phyloP scores from a whole-genome alignment of 53 echinoderm and acorn worm species.

The Hippasteria phrygiana region DNA sequence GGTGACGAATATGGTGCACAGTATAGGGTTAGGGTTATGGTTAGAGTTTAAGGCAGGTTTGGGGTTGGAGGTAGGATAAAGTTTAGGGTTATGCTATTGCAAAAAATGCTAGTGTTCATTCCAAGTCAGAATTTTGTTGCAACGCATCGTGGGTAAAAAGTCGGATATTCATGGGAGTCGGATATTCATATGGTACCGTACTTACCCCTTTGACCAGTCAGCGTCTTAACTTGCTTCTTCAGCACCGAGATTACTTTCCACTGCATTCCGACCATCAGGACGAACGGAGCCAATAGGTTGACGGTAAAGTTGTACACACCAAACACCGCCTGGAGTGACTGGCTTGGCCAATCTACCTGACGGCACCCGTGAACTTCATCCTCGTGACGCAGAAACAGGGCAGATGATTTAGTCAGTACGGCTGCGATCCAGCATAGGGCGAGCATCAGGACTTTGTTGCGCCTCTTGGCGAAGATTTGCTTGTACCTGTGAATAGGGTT shows the following conservation, averaged over 20 bases:
- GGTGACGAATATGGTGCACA: no score
- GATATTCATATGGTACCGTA: no score
- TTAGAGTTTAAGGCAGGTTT: no score
- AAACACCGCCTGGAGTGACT: background rate
- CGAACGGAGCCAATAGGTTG: conserved; percentile 5
- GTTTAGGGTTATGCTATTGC: no score
- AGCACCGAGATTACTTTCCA: conserved; percentile 25
- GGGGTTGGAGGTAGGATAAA: no score
- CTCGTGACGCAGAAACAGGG: conserved; percentile 1
- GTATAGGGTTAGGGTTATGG: no score
- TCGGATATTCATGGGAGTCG: no score
- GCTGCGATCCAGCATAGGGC: background rate
- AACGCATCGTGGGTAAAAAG: no score
- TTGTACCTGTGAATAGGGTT: conserved; percentile 34
- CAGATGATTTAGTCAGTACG: background rate
- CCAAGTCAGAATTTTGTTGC: no score
- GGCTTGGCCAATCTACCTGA: background rate
- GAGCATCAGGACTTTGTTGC: conserved; percentile 23
- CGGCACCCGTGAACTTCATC: background rate
- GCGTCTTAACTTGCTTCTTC: conserved; percentile 10
- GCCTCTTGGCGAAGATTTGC: background rate
- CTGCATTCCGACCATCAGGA: conserved; percentile 3
- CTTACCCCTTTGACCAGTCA: background rate
- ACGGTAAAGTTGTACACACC: conserved; percentile 20
- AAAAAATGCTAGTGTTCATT: no score